Conservation (phyloP, 2,888 invertebrate species). For the Anagyrus pseudococci region DNA sequence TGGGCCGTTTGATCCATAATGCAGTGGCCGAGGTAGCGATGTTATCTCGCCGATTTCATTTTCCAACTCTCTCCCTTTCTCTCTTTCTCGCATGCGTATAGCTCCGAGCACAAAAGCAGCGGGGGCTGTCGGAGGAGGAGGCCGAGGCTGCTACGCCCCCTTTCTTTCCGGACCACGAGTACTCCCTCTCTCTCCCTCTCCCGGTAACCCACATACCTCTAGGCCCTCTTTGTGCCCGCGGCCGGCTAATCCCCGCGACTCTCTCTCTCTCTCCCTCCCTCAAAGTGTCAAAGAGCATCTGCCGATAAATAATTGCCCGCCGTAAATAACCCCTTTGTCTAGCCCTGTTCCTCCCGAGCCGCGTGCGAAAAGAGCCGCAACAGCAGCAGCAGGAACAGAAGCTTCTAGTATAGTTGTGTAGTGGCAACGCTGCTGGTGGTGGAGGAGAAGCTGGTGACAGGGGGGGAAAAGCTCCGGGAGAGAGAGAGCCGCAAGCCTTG, state of each 20-base stretch:
- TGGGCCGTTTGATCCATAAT: slow-evolving; percentile 42
- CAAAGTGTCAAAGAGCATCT: slow-evolving; percentile 38
- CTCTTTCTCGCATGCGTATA: background rate
- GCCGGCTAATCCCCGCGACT: background rate
- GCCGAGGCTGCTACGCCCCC: background rate
- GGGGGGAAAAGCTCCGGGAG: background rate
- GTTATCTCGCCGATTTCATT: slow-evolving; percentile 37
- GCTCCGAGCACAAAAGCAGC: background rate
- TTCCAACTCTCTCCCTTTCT: background rate
- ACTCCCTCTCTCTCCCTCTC: background rate
- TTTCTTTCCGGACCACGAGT: background rate
- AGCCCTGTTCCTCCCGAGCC: too few species aligned
- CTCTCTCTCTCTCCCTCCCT: slow-evolving; percentile 1
- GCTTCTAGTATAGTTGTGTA: too few species aligned
- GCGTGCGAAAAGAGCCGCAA: too few species aligned
- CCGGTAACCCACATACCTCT: slow-evolving; percentile 13
- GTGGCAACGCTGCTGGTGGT: too few species aligned
- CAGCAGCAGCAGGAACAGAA: too few species aligned
- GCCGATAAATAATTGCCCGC: slow-evolving; percentile 42
- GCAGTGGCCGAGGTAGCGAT: slow-evolving; percentile 35
- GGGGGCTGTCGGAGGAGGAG: background rate
- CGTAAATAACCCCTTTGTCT: slow-evolving; percentile 26
- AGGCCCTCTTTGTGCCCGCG: background rate
- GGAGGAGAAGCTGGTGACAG: too few species aligned
- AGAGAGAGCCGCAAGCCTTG: background rate